Evolutionary conservation across 2,797 vertebrate genomes (phyloP), one percentile per base, ranked within the genome.

Genomic region (Pachyuromys duprasi): DNA sequence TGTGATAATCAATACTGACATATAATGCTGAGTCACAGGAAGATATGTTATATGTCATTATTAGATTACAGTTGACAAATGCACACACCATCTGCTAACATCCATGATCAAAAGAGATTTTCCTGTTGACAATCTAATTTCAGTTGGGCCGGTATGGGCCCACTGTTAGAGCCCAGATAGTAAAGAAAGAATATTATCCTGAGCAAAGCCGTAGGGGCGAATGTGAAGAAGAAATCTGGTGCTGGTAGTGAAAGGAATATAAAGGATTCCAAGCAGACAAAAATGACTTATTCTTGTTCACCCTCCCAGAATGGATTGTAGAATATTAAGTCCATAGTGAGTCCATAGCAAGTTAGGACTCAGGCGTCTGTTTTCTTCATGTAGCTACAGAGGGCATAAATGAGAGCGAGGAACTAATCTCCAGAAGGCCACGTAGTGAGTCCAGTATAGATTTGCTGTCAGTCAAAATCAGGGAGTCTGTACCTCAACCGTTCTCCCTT

Each of bases 41-140:
- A 17, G 49, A 1, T 14, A 70, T 0, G 0, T 53, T 39, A 9
- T 6, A 12, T 24, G 39, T 84, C 24, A 26, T 57, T 26, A 1
- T 24, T 60, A 55, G 14, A 31, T 45, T 9, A 0, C 26, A 55
- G 8, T 1, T 92, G 89, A 89, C 9, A 18, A 9, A 53, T n/a
- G 17, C 55, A 57, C 55, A 57, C 55, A 24, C 63, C 33, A 2
- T 89, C 26, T 86, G 63, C 62, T 14, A 63, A n/a, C 36, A 63
- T 17, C 89, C 33, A 26, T 12, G 49, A 26, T 12, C 11, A n/a
- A 63, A 65, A 89, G 22, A 57, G 6, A 63, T 49, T 26, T 18
- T 63, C 72, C 57, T 17, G 39, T 31, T 42, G 39, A n/a, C 22
- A 18, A 60, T 76, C 4, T 22, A 14, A 62, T 90, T 95, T 92